Evolutionary conservation across 2,113 vertebrate species (phyloP).

Genomic region (Notechis scutatus): DNA sequence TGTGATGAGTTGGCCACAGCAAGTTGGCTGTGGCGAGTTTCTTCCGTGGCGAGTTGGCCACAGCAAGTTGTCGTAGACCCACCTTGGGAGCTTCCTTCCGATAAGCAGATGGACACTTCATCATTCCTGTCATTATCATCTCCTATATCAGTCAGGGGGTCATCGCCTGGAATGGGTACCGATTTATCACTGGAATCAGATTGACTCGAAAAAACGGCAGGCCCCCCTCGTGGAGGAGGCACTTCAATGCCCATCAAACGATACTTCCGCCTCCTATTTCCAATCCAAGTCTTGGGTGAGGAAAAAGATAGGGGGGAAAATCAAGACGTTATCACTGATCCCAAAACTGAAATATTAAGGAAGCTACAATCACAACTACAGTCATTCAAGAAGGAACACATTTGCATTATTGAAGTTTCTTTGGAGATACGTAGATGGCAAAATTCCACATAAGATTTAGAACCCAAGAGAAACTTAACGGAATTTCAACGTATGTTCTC

Average conservation of each 20-base stretch:
- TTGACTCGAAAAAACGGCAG: slow-evolving; percentile 86
- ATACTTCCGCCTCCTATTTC: slow-evolving; percentile 96
- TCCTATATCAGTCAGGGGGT: slow-evolving; percentile 76
- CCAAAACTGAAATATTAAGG: not conserved
- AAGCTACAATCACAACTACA: not conserved
- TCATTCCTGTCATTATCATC: slow-evolving; percentile 89
- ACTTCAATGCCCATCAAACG: slow-evolving; percentile 98
- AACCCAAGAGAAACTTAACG: not conserved
- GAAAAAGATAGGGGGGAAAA: slow-evolving; percentile 58
- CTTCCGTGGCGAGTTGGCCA: no score
- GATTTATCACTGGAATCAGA: slow-evolving; percentile 77
- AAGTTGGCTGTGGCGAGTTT: no score
- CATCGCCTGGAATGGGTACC: slow-evolving; percentile 78
- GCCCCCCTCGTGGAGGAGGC: slow-evolving; percentile 91
- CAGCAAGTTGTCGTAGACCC: no score
- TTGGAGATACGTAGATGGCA: not conserved
- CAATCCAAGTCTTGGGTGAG: slow-evolving; percentile 93
- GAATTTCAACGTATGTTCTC: not conserved
- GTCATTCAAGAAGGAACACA: not conserved
- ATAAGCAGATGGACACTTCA: slow-evolving; percentile 84
- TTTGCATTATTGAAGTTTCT: not conserved
- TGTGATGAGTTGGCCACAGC: no score
- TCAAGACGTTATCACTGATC: slow-evolving; percentile 42
- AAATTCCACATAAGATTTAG: not conserved
- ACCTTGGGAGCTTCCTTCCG: slow-evolving; percentile 87